Conservation (phyloP, 2,888 invertebrate genomes). For the Ctenicera cuprea region DNA sequence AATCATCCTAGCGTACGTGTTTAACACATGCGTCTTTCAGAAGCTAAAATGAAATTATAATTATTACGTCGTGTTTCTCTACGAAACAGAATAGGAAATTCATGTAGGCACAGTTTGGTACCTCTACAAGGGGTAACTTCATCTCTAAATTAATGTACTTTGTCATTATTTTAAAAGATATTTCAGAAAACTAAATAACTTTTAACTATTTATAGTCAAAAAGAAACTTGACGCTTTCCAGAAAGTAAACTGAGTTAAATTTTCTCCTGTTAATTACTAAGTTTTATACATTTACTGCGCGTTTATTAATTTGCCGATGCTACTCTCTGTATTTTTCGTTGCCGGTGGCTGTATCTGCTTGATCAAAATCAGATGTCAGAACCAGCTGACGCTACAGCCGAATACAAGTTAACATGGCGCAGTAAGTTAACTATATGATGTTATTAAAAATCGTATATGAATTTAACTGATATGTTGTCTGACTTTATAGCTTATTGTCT, state of each 20-base stretch:
- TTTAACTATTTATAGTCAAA: neutral
- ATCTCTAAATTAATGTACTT: constrained; percentile 28
- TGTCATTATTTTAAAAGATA: constrained; percentile 13
- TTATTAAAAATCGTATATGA: constrained; percentile 1
- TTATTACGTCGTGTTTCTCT: constrained; percentile 42
- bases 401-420: constrained; percentile 9
- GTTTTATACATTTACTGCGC: constrained; percentile 5
- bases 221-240: neutral
- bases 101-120: constrained; percentile 34
- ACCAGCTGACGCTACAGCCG: constrained; percentile 19
- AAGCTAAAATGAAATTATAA: constrained; percentile 51
- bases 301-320: constrained; percentile 31
- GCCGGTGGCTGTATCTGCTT: constrained; percentile 37
- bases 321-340: constrained; percentile 37
- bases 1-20: constrained; percentile 58
- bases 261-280: constrained; percentile 27
- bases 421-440: constrained; percentile 19
- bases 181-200: neutral
- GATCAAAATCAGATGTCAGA: constrained; percentile 40
- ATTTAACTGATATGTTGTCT: neutral
- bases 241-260: neutral
- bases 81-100: constrained; percentile 45
- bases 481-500: no score
- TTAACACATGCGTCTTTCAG: constrained; percentile 53
- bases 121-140: constrained; percentile 34